Percentiles rank a stretch among this genome's conserved stretches.
phyloP scores from a whole-genome alignment of 2,113 vertebrate genomes.

The Sylvietta virens region DNA sequence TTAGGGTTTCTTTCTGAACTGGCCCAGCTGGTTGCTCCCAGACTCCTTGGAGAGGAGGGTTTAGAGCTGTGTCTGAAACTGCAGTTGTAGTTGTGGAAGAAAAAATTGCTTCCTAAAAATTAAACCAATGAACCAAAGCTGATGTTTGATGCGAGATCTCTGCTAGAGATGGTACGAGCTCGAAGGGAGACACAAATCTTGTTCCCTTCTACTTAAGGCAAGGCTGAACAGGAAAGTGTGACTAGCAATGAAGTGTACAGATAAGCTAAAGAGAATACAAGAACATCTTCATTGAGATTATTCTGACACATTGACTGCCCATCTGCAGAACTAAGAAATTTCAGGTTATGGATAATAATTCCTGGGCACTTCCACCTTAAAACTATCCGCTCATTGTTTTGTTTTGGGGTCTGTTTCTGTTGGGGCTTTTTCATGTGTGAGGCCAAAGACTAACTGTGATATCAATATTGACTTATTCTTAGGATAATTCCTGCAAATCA shows the following conservation, averaged over 20 bases:
- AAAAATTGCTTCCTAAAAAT: background rate
- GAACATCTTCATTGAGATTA: background rate
- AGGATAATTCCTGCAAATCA: background rate
- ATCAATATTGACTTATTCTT: background rate
- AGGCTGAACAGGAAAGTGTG: background rate
- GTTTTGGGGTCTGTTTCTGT: background rate
- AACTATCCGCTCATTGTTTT: background rate
- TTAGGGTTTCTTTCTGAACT: background rate
- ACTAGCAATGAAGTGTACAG: background rate
- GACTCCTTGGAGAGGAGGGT: background rate
- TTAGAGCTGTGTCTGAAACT: background rate
- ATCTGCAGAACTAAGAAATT: background rate
- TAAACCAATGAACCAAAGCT: background rate
- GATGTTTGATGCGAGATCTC: background rate
- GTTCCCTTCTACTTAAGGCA: background rate
- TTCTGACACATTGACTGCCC: background rate
- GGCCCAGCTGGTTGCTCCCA: background rate
- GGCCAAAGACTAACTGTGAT: background rate
- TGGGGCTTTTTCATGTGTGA: background rate
- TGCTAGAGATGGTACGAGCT: background rate
- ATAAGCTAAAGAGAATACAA: background rate
- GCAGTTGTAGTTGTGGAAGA: background rate
- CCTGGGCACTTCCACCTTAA: background rate
- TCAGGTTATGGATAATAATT: background rate
- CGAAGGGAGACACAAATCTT: background rate